Evolutionary conservation across 2,888 invertebrate genomes (phyloP), one percentile per base, ranked within the genome.

Genomic region (Cheilosia scutellata): DNA sequence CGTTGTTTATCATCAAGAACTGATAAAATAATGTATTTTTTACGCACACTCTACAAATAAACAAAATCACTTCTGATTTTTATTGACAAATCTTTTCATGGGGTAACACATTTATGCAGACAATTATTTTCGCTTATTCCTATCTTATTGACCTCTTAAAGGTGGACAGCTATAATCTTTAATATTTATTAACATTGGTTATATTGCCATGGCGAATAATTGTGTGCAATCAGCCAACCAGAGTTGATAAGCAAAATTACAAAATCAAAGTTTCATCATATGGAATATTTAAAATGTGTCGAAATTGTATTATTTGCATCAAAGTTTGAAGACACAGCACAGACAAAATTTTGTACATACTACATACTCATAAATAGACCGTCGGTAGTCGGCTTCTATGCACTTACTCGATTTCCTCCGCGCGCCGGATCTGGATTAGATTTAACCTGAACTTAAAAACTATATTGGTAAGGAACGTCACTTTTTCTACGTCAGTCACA

Each of bases 121-220:
- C 6, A 51, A 27, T 25, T 49, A 25, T 2, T 25, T 25, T 25
- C 2, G 25, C 11, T 49, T 49, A 11, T 27, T 4, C 51, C 25
- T 51, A 51, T 51, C 51, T 51, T 2, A 11, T 9, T 51, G 51
- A 51, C 51, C 51, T 51, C 13, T 51, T 49, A 11, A 37, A 11
- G 11, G 11, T 37, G 27, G 13, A 51, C 25, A 25, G 51, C 7
- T 9, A 13, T 11, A 51, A 51, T 51, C 51, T 51, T 27, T 25
- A 49, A 11, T 5, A 3, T 25, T 51, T 37, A 11, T 37, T 37
- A 31, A 11, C 33, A 33, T 33, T 37, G 37, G 9, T 3, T 4
- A 37, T 0, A 11, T 9, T 11, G 11, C 4, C 11, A 37, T 37
- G 37, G 4, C 20, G 25, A 27, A 51, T 7, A 5, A 4, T 51